Evolutionary conservation across 2,888 invertebrate genomes (phyloP).

Genomic region (Apamea epomidion): DNA sequence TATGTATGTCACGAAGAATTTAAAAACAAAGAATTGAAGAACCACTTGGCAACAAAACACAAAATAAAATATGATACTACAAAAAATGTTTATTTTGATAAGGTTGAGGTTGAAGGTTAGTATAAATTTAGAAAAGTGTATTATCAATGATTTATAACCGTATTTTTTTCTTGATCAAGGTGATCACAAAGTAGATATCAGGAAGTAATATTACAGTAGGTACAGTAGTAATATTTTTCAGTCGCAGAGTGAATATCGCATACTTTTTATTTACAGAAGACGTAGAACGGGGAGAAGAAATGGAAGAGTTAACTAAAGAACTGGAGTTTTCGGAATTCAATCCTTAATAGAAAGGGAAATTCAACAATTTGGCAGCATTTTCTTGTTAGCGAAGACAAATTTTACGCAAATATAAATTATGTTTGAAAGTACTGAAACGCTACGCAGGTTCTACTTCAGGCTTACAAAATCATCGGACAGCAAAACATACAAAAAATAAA

Average conservation of each 20-base stretch:
- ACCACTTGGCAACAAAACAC: slow-evolving; percentile 5
- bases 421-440: slow-evolving; percentile 28
- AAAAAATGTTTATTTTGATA: neutral
- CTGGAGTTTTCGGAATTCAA: slow-evolving; percentile 16
- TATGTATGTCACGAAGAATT: slow-evolving; percentile 3
- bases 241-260: neutral
- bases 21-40: neutral
- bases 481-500: slow-evolving; percentile 11
- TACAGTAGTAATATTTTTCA: neutral
- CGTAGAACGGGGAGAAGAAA: neutral
- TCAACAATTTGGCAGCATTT: slow-evolving; percentile 28
- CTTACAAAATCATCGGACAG: slow-evolving; percentile 14
- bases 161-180: neutral
- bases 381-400: slow-evolving; percentile 21
- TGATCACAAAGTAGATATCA: neutral
- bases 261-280: neutral
- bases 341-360: neutral
- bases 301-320: neutral
- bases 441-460: slow-evolving; percentile 13
- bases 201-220: neutral
- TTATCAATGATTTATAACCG: neutral
- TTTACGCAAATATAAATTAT: slow-evolving; percentile 30
- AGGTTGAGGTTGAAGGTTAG: neutral
- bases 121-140: neutral
- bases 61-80: neutral